Evolutionary conservation across 2,888 invertebrate species (phyloP), one percentile per base, ranked within the genome.

Genomic region (Hydraecia micacea): DNA sequence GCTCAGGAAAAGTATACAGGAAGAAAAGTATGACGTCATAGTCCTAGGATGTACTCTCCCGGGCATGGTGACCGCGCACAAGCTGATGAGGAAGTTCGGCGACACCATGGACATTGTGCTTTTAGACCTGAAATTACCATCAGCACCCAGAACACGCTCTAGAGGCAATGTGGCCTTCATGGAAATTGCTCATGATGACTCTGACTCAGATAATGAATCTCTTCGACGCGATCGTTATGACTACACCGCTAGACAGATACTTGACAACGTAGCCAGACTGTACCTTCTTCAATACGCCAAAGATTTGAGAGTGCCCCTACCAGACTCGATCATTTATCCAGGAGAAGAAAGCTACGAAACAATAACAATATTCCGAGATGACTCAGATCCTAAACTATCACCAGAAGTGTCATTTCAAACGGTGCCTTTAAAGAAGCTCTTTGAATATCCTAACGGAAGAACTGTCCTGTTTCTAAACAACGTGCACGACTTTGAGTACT

Each of bases 1-100:
- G 91, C 89, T 90, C 69, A 89, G 66, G 75, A 91, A 88, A 80
- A 90, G 91, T 73, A 90, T 96, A 28, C 92, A 92, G 82, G 96
- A 95, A 58, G 55, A 58, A n/a, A 58, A 58, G 55, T 58, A 58
- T 15, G 97, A 97, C 79, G 93, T 97, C 11, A 96, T 97, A 52
- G 93, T 97, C 62, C 85, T 97, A 83, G 97, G 97, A 91, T 95
- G 96, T 86, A 96, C 93, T 69, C 92, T 97, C 2, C 95, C 96
- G 9, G 97, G 96, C 2, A 95, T 96, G 46, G 95, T 97, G 15
- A 92, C 95, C 0, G 97, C 97, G 0, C 95, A 97, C 90, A 95
- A 96, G 81, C 90, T 97, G 25, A 95, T 94, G 90, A 94, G 92
- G 79, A 94, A 91, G 74, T 96, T 97, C 77, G 97, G 97, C 2